Evolutionary conservation across 2,888 invertebrate genomes (phyloP).

Genomic region (Penaeus monodon): DNA sequence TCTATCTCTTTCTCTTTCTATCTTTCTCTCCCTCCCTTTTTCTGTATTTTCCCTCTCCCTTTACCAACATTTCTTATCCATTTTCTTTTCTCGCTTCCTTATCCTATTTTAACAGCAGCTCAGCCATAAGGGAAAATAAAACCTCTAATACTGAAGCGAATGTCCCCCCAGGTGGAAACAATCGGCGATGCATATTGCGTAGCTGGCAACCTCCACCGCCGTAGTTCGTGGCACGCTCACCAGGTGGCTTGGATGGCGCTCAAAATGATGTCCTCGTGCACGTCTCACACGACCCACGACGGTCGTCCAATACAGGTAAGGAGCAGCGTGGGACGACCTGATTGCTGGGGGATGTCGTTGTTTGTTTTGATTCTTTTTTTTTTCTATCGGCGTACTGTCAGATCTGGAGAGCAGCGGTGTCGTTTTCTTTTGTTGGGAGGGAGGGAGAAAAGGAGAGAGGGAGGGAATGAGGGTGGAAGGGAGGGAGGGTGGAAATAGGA

Average conservation of each 20-base stretch:
- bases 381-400: no score
- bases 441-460: background rate
- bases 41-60: background rate
- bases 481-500: no score
- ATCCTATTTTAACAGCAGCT: no score
- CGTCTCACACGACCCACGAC: slow-evolving; percentile 88
- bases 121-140: no score
- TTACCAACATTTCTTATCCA: background rate
- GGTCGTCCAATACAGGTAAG: slow-evolving; percentile 89
- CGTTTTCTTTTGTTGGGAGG: background rate
- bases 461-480: background rate
- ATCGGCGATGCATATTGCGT: slow-evolving; percentile 97
- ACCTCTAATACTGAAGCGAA: background rate
- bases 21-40: background rate
- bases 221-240: slow-evolving; percentile 88
- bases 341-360: no score
- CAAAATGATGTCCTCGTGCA: slow-evolving; percentile 92
- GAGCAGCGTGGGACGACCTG: background rate
- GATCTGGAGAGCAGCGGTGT: no score
- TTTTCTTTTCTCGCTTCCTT: background rate
- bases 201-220: slow-evolving; percentile 90
- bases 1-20: background rate
- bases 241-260: slow-evolving; percentile 97
- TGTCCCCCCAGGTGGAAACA: slow-evolving; percentile 83
- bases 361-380: no score